Base-by-base conservation (phyloP, 1,140 invertebrate species). In the Drosophila asahinai region DNA sequence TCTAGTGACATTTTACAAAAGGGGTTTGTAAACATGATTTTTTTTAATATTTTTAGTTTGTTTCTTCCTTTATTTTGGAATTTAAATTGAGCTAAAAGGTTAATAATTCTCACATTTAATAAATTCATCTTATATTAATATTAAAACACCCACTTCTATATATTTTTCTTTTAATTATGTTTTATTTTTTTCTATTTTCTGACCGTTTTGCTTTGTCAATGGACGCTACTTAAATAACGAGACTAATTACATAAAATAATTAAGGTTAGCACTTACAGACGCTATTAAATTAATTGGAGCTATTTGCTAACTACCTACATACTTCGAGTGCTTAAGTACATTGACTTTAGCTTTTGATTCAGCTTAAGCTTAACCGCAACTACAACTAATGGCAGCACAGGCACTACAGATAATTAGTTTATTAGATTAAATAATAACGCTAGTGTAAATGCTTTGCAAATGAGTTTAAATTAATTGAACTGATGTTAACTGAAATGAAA, bases 251-350 rank as follows among this genome's bases (percentile, higher is more conserved):
- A 27, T 36, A 64, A 48, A 36, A 25, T 67, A 60, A 54, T 47
- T 60, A 38, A 55, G 71, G 42, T 60, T 33, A 63, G 40, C 49
- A 57, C 43, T 77, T 52, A 52, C 19, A 52, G 22, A 65, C 45
- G 60, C 27, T 52, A 58, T 49, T 64, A 51, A 65, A 75, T 65
- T 75, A 62, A 63, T 55, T 64, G 49, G 36, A 71, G 58, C 77
- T 82, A 86, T 72, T 86, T 40, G 52, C 74, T 86, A 81, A 54
- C 74, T 86, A 77, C 51, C 45, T 72, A 61, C 51, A 81, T 80
- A 68, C 80, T 86, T 83, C 66, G 66, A 80, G 71, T 60, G 77
- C 80, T 83, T 83, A 89, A 87, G 80, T 83, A 80, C 83, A 77
- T 77, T 62, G 48, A 78, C 77, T 73, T 80, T 36, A 73, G 61